These are phyloP conservation scores for Heliconius eleuchia DNA, from an alignment of 1,140 invertebrate species.

Conservation along the genomic window DNA sequence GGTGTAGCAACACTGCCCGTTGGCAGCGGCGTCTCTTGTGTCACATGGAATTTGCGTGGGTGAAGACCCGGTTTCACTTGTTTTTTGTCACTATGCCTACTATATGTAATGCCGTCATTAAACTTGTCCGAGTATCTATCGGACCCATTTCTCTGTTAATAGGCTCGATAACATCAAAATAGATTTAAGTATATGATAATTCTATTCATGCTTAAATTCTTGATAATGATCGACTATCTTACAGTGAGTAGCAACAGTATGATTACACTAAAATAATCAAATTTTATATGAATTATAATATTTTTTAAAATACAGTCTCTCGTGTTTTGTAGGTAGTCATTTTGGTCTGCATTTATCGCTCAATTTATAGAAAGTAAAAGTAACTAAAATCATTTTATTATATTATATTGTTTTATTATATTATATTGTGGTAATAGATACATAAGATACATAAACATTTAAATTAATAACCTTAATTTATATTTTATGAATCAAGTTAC, in stretches of 20 bases:
- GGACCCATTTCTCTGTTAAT: conserved; percentile 27
- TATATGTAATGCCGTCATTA: conserved; percentile 37
- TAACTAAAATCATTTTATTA: background rate
- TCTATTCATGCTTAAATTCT: conserved; percentile 9
- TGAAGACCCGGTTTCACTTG: conserved; percentile 52
- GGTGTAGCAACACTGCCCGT: conserved; percentile 46
- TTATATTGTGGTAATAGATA: no score
- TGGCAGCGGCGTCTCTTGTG: conserved; percentile 48
- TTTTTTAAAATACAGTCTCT: background rate
- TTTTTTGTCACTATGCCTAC: conserved; percentile 45
- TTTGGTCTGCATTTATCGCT: no score
- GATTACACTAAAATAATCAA: background rate
- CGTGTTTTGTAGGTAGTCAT: background rate
- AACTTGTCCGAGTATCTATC: conserved; percentile 31
- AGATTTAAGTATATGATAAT: conserved; percentile 15
- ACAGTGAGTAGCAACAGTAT: background rate
- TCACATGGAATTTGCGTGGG: conserved; percentile 67
- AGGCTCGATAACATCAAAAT: conserved; percentile 12
- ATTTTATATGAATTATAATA: background rate
- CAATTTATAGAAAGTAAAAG: no score
- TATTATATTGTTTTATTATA: no score
- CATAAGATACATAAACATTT: no score
- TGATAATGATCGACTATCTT: background rate
- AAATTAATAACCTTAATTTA: background rate
- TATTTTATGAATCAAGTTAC: background rate